Percentiles rank a stretch among this genome's conserved stretches.
phyloP scores from a whole-genome alignment of 2,113 vertebrate species.

The Sitta europaea region DNA sequence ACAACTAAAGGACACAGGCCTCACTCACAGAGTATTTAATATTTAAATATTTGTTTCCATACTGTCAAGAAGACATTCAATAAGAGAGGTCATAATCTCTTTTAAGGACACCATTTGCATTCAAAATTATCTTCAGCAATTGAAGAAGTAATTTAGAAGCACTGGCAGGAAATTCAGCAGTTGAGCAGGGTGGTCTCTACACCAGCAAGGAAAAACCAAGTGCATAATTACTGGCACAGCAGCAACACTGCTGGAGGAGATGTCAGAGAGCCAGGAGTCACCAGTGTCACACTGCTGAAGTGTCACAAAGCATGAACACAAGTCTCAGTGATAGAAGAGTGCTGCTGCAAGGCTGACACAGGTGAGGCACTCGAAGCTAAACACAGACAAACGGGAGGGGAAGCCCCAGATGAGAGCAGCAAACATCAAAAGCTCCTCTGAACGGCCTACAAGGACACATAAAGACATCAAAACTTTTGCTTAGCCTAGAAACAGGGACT shows the following conservation, averaged over 20 bases:
- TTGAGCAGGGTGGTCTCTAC: not conserved
- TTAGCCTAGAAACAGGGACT: not conserved
- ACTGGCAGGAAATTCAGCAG: not conserved
- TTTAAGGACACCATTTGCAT: not conserved
- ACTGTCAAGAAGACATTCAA: not conserved
- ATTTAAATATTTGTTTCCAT: conserved; percentile 1
- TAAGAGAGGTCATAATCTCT: not conserved
- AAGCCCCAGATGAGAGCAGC: not conserved
- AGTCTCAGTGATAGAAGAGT: not conserved
- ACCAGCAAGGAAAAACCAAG: not conserved
- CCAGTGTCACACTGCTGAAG: not conserved
- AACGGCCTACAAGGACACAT: not conserved
- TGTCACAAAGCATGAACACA: not conserved
- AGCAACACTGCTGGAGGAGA: not conserved
- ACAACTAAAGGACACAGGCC: not conserved
- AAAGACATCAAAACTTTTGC: not conserved
- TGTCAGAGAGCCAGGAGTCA: not conserved
- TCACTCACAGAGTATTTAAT: not conserved
- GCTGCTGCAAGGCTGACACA: not conserved
- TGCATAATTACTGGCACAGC: not conserved
- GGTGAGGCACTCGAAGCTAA: not conserved
- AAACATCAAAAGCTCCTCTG: not conserved
- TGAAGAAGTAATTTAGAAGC: not conserved
- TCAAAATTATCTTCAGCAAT: not conserved
- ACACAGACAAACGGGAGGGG: not conserved